Evolutionary conservation across 2,113 vertebrate species (phyloP).

Genomic region (Tachuris rubrigastra): DNA sequence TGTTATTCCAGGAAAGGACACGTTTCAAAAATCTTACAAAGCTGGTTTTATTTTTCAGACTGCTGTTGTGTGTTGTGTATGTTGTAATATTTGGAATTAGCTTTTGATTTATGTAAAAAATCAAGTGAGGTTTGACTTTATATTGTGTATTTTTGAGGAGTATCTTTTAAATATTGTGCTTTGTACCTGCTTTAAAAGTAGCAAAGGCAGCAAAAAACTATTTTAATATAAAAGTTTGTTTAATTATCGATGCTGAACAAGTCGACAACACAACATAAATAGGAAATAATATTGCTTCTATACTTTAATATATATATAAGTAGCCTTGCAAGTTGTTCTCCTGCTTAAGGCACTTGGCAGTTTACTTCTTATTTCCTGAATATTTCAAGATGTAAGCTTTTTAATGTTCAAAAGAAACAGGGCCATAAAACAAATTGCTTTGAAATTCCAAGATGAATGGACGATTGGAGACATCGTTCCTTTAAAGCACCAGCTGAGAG

Average conservation of each 20-base stretch:
- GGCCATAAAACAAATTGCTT: conserved; percentile 62
- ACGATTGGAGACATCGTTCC: conserved; percentile 15
- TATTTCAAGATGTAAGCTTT: conserved; percentile 50
- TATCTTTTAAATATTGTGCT: conserved; percentile 6
- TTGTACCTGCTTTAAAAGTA: conserved; percentile 25
- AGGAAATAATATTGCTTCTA: conserved; percentile 12
- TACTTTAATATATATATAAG: not conserved
- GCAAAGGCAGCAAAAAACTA: not conserved
- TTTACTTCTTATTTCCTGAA: conserved; percentile 55
- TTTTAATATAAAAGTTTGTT: not conserved
- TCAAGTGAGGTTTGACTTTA: not conserved
- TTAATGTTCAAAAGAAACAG: conserved; percentile 66
- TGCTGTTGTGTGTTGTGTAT: not conserved
- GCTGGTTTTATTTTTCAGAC: not conserved
- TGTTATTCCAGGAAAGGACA: not conserved
- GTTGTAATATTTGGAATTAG: conserved; percentile 35
- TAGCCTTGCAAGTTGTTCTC: conserved; percentile 25
- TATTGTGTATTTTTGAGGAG: not conserved
- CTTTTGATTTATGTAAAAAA: not conserved
- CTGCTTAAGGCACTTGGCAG: conserved; percentile 39
- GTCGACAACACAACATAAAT: not conserved
- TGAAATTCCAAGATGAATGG: conserved; percentile 65
- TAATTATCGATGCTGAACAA: conserved; percentile 57
- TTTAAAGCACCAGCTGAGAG: conserved; percentile 65
- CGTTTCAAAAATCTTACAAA: not conserved